Conservation (phyloP, 2,113 vertebrate species). For the Mesocricetus auratus region DNA sequence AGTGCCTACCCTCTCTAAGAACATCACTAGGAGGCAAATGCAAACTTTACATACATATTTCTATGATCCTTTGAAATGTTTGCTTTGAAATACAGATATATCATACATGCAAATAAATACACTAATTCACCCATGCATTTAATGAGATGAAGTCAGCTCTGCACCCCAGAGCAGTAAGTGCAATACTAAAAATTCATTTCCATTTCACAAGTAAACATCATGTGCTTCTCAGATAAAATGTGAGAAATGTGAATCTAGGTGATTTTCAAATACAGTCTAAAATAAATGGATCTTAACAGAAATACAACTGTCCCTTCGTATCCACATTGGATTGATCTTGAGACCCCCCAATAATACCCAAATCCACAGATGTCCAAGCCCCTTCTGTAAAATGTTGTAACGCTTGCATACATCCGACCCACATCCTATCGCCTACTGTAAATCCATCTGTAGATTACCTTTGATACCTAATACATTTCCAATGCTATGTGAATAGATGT, state of each 20-base stretch:
- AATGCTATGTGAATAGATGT: background rate
- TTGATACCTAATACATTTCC: background rate
- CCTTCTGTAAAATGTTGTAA: background rate
- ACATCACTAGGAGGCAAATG: slow-evolving; percentile 83
- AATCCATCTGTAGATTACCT: background rate
- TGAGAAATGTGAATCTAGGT: slow-evolving; percentile 62
- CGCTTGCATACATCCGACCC: background rate
- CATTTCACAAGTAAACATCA: slow-evolving; percentile 79
- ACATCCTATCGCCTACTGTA: background rate
- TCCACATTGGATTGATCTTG: background rate
- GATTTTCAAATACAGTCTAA: slow-evolving; percentile 74
- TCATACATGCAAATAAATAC: slow-evolving; percentile 83
- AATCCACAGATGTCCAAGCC: background rate
- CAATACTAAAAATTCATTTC: slow-evolving; percentile 81
- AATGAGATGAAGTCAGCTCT: slow-evolving; percentile 79
- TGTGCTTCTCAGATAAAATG: slow-evolving; percentile 82
- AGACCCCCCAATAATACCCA: background rate
- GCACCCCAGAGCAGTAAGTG: slow-evolving; percentile 80
- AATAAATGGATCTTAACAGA: slow-evolving; percentile 70
- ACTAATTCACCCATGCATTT: slow-evolving; percentile 83
- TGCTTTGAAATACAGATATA: slow-evolving; percentile 84
- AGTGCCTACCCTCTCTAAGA: slow-evolving; percentile 63
- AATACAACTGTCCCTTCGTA: background rate
- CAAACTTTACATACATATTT: slow-evolving; percentile 83
- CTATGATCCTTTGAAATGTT: slow-evolving; percentile 83